These are phyloP conservation scores for Chromobotia macracanthus DNA, from an alignment of 2,797 vertebrate genomes.

Conservation along the genomic window DNA sequence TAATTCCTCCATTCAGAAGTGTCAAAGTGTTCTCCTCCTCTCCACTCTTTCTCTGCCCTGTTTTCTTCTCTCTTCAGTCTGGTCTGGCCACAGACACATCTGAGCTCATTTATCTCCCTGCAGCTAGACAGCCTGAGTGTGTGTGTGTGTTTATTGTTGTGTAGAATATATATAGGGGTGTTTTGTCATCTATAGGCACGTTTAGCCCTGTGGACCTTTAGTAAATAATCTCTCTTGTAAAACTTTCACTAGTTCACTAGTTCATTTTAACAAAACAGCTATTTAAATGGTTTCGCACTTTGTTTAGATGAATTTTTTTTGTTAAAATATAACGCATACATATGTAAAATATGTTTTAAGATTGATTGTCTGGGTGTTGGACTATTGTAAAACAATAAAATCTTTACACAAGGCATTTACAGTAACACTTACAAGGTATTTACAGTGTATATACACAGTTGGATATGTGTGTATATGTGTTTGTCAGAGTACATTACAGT, in stretches of 20 bases:
- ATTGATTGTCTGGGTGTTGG: neutral
- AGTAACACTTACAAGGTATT: neutral
- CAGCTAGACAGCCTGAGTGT: neutral
- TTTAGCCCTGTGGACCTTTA: neutral
- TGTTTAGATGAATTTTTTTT: neutral
- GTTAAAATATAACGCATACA: no score
- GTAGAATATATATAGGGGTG: neutral
- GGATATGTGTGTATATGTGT: neutral
- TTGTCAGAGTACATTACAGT: slow-evolving; percentile 14
- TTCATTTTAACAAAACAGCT: neutral
- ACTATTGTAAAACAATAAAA: neutral
- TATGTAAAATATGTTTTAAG: neutral
- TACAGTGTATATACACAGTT: slow-evolving; percentile 7
- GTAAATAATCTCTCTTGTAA: neutral
- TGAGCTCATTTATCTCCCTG: neutral
- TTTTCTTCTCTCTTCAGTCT: slow-evolving; percentile 7
- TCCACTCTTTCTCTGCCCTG: neutral
- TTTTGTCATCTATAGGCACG: neutral
- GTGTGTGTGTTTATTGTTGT: neutral
- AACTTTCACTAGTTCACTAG: no score
- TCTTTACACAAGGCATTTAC: no score
- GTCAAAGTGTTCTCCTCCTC: slow-evolving; percentile 17
- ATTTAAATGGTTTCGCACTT: neutral
- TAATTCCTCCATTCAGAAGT: slow-evolving; percentile 20
- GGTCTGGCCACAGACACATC: neutral